Base-by-base conservation (phyloP, 2,888 invertebrate genomes). In the Luperina testacea region DNA sequence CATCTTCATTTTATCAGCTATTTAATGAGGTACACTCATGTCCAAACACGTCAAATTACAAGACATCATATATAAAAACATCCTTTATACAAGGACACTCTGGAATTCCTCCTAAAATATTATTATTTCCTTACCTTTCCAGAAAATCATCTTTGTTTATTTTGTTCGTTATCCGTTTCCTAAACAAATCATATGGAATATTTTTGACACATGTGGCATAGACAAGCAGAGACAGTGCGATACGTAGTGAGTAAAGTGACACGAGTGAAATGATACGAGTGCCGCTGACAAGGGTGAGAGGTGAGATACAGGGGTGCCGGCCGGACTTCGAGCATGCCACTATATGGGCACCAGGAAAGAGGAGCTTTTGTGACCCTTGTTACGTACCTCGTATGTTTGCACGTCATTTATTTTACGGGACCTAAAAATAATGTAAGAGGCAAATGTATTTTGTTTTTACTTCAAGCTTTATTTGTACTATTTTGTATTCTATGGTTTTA, bases 221-320 rank as follows among this genome's bases (percentile, higher is more conserved):
- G 81, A 81, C 80, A 70, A 80, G 61, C 42, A 71, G 9, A 53
- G 17, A 71, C 71, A 72, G 27, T 48, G 53, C 8, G 75, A 78
- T 68, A 80, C 80, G 63, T 73, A 72, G 69, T 69, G 79, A 80
- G n/a, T n/a, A n/a, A n/a, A n/a, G n/a, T n/a, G n/a, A n/a, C n/a
- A n/a, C n/a, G n/a, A n/a, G n/a, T n/a, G n/a, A 84, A 84, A 82
- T 82, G 88, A 86, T 87, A 88, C 84, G 74, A 78, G 80, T 75
- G 73, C 72, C 63, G 75, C 42, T 88, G 88, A 87, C 84, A 82
- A 75, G 86, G 88, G 84, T 87, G 77, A 81, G 80, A 88, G 83
- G 87, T 88, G 77, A 71, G 78, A 82, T 76, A 61, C 27, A 80
- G 70, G 85, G 85, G 83, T 75, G 83, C 38, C 32, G 32, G 7